Evolutionary conservation across 1,140 invertebrate species (phyloP).

Genomic region (Cephus cinctus): DNA sequence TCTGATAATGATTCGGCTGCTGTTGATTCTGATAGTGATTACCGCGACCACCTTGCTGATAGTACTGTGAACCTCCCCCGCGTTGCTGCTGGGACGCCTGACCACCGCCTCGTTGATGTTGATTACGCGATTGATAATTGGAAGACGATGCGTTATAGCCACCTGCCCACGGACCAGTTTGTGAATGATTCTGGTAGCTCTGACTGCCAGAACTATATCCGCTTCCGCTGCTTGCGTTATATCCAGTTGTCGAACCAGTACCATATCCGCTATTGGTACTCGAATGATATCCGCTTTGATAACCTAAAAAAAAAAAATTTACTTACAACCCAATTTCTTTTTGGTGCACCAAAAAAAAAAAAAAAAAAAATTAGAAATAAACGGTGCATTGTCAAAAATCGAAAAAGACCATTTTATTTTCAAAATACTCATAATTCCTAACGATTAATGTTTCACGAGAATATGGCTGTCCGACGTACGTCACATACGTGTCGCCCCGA

Average conservation of each 20-base stretch:
- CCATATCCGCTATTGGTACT: neutral
- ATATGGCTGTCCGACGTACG: no score
- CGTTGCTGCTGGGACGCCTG: slow-evolving; percentile 20
- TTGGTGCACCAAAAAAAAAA: slow-evolving; percentile 14
- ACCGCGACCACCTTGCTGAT: slow-evolving; percentile 9
- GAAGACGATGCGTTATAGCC: slow-evolving; percentile 13
- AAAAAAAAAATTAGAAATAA: slow-evolving; percentile 11
- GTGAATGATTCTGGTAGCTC: slow-evolving; percentile 14
- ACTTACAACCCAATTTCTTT: no score
- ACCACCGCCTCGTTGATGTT: slow-evolving; percentile 19
- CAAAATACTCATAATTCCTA: no score
- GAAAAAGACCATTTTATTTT: no score
- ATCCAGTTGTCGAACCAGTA: no score
- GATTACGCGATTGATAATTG: slow-evolving; percentile 18
- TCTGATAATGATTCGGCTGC: slow-evolving; percentile 11
- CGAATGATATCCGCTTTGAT: slow-evolving; percentile 34
- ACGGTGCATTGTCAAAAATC: neutral
- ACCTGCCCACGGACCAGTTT: slow-evolving; percentile 13
- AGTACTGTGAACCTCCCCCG: slow-evolving; percentile 9
- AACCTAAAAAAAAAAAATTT: slow-evolving; percentile 27
- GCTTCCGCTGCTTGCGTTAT: neutral
- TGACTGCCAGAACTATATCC: slow-evolving; percentile 5
- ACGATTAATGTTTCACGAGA: no score
- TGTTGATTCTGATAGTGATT: slow-evolving; percentile 13
- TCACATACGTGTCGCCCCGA: no score